A percentile compares a stretch with the other conserved stretches of the same genome.
These are phyloP conservation scores for Muntiacus muntjak DNA, from an alignment of 2,113 vertebrate genomes.

Conservation along the genomic window DNA sequence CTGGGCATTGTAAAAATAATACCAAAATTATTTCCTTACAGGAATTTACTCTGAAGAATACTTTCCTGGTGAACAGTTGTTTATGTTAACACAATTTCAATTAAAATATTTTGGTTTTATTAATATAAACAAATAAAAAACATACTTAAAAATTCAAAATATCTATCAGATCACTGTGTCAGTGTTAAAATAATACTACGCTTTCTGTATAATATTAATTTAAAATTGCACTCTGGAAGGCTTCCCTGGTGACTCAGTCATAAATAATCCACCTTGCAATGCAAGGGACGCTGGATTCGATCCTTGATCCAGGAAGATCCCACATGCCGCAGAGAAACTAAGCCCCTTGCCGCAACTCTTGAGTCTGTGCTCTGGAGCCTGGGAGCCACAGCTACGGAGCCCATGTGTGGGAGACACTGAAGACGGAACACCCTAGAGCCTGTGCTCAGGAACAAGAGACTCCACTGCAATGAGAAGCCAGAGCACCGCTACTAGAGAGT, in stretches of 20 bases:
- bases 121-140: neutral
- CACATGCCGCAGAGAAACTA: neutral
- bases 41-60: neutral
- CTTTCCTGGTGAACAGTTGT: neutral
- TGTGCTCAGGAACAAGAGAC: neutral
- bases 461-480: neutral
- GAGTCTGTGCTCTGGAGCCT: neutral
- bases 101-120: neutral
- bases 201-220: neutral
- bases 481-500: fast-evolving
- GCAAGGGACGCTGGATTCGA: neutral
- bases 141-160: neutral
- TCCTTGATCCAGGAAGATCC: neutral
- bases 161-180: neutral
- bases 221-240: neutral
- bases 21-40: neutral
- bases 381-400: neutral
- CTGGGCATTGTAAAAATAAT: neutral
- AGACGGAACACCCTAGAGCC: neutral
- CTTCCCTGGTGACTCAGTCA: neutral
- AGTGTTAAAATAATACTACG: neutral
- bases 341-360: neutral
- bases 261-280: neutral
- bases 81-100: neutral
- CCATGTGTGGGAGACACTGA: neutral